These are phyloP conservation scores for Otus sunia DNA, from an alignment of 2,113 vertebrate species.

Conservation along the genomic window DNA sequence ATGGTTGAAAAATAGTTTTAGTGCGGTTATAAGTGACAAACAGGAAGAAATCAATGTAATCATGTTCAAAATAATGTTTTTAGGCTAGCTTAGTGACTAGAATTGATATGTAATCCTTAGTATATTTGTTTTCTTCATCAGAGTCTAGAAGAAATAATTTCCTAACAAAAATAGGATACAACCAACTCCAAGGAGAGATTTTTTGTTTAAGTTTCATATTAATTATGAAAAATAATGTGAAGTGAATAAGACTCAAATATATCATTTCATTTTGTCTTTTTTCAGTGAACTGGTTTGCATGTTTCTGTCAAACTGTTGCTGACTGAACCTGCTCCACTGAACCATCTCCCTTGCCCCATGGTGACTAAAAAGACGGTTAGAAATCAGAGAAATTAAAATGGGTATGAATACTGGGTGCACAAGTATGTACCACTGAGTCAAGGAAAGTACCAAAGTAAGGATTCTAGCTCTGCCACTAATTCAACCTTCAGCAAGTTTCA, in stretches of 20 bases:
- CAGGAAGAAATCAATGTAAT: not conserved
- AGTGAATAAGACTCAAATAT: not conserved
- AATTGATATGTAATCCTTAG: not conserved
- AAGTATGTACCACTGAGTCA: not conserved
- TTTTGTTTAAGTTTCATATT: not conserved
- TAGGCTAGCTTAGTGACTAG: not conserved
- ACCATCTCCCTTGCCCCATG: not conserved
- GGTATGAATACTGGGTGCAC: accelerated
- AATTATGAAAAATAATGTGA: not conserved
- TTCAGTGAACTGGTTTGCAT: not conserved
- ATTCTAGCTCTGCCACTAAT: not conserved
- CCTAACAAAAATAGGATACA: not conserved
- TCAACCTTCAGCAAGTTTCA: not conserved
- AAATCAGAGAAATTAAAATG: not conserved
- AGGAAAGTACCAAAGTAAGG: not conserved
- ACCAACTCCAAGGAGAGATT: not conserved
- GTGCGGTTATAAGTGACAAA: not conserved
- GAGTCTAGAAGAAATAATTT: not conserved
- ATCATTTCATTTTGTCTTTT: not conserved
- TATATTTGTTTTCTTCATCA: not conserved
- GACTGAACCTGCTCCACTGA: not conserved
- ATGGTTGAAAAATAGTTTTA: not conserved
- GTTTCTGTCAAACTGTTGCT: not conserved
- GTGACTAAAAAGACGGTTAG: not conserved
- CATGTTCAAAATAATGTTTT: not conserved